A percentile compares a stretch with the other conserved stretches of the same genome.
Evolutionary conservation across 1,140 invertebrate genomes (phyloP).

Genomic region (Cecropterus lyciades): DNA sequence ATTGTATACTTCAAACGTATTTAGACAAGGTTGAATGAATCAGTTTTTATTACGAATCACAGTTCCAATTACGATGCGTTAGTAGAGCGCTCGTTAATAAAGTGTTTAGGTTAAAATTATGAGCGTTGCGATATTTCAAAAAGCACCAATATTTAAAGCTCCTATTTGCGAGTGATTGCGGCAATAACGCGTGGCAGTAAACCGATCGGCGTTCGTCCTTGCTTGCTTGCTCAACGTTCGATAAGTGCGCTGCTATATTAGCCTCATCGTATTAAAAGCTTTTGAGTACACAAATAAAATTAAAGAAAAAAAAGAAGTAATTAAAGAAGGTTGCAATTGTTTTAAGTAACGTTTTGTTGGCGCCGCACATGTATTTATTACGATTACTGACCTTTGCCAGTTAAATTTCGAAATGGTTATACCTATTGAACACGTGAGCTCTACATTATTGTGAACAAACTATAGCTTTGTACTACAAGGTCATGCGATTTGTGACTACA

Average conservation of each 20-base stretch:
- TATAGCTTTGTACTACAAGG: conserved; percentile 66
- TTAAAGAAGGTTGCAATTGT: conserved; percentile 59
- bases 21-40: conserved; percentile 9
- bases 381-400: conserved; percentile 65
- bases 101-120: background rate
- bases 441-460: conserved; percentile 62
- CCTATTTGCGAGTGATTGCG: conserved; percentile 52
- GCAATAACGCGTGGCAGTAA: conserved; percentile 47
- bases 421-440: conserved; percentile 59
- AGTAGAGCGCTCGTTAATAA: conserved; percentile 5
- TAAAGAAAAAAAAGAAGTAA: conserved; percentile 56
- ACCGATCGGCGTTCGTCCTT: conserved; percentile 65
- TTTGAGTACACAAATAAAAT: conserved; percentile 50
- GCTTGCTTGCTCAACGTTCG: conserved; percentile 67
- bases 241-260: conserved; percentile 66
- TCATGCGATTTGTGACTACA: conserved; percentile 61
- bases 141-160: conserved; percentile 42
- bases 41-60: conserved; percentile 25
- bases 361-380: conserved; percentile 34
- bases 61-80: conserved; percentile 40
- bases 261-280: conserved; percentile 74
- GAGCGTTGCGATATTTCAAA: conserved; percentile 18
- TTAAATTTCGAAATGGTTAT: conserved; percentile 65
- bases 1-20: background rate
- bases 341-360: conserved; percentile 46